Evolutionary conservation across 2,113 vertebrate species (phyloP), one percentile per base, ranked within the genome.

Genomic region (Rhegmatorhina hoffmannsi): DNA sequence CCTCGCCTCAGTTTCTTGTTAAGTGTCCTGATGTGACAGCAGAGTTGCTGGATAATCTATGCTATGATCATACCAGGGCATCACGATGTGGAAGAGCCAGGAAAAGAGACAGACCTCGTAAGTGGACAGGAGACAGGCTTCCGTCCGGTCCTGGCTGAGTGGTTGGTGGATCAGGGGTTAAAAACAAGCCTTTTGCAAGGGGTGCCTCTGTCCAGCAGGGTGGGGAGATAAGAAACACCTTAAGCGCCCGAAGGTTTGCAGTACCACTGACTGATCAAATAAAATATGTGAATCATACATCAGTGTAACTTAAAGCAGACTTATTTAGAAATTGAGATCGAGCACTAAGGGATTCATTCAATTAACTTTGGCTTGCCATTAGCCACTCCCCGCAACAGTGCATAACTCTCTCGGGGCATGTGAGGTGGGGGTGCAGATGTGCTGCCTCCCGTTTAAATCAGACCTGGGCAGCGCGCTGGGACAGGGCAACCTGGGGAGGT

Each of bases 201-300:
- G 3, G 68, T 82, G 70, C 86, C 72, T 90, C 40, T 40, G 31
- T 77, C 77, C 10, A 21, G 31, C 67, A 62, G 84, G 83, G 76
- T 64, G 64, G 47, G 58, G 77, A 92, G 80, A 78, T 82, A 93
- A 80, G 89, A 89, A 95, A 96, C 84, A 88, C 88, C 74, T 96
- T 87, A 84, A 93, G 44, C 0, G 62, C 94, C 95, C 64, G 91
- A 66, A 84, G 90, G 91, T 84, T 95, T 92, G 91, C 87, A 93
- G 91, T 59, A 80, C 63, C 5, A 5, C 49, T 59, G 79, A 60
- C 80, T 87, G 92, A 92, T 94, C 85, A 92, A 91, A 93, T 96
- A 95, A 93, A 94, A 92, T 68, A 90, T 18, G 16, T 94, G 90
- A 95, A 92, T 94, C 92, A 95, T 93, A 95, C 94, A 96, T 94